Evolutionary conservation across 2,797 vertebrate genomes (phyloP), one percentile per base, ranked within the genome.

Genomic region (Ciconia nigra): DNA sequence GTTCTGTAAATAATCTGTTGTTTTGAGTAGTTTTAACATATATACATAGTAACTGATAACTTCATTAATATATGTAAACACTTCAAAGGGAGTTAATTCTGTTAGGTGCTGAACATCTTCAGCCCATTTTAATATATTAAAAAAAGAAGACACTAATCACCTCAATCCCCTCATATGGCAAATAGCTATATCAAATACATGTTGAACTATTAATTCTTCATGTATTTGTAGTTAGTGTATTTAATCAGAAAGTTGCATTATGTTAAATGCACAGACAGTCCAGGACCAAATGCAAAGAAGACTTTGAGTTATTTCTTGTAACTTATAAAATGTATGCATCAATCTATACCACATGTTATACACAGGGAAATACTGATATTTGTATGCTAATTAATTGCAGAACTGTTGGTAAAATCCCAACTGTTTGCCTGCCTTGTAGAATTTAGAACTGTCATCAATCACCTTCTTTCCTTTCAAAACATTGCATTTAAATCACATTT

Each of bases 311-410:
- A 58, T 85, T 73, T 90, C 26, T 81, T 61, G 25, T 46, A 90
- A 61, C 24, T 89, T 85, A 42, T 29, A 61, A 84, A 91, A 77
- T 37, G 4, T 25, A 47, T 39, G 9, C 35, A 51, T 90, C 65
- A 77, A 35, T 76, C 59, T 79, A 28, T 61, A 83, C 7, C 41
- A 49, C 37, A 63, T 52, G 20, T 70, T 91, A 55, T 33, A 89
- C n/a, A 67, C 21, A 77, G 69, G n/a, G 51, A 94, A 96, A 94
- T 86, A 86, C 55, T 71, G 74, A 62, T 93, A 96, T 95, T 91
- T 96, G 62, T 95, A 97, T 96, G 94, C 21, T 94, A 96, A 96
- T 93, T 90, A 96, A 96, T 96, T 96, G 65, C 15, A 80, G 80
- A 93, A 91, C 69, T 92, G 17, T 52, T 94, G 69, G 74, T 86